Percentiles rank a stretch among this genome's conserved stretches.
Conservation (phyloP, 2,113 vertebrate genomes). For the Brienomyrus longianalis region DNA sequence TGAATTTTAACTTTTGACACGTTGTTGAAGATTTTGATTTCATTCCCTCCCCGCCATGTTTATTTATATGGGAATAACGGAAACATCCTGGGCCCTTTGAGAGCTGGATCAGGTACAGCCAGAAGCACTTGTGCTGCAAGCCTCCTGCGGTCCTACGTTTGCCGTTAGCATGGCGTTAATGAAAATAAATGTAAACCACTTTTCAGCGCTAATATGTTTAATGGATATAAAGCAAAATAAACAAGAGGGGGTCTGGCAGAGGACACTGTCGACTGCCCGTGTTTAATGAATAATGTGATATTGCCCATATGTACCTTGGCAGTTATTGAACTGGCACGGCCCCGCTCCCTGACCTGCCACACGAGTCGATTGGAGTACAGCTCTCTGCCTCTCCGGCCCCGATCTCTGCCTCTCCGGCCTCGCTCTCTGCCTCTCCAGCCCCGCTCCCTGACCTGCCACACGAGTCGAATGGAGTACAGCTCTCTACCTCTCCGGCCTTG, state of each 20-base stretch:
- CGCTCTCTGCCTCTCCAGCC: too few species aligned
- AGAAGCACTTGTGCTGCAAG: not conserved
- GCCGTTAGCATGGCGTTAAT: constrained; percentile 42
- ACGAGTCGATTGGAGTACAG: not conserved
- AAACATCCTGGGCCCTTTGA: not conserved
- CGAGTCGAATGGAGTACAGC: not conserved
- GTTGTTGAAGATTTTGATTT: not conserved
- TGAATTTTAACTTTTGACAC: not conserved
- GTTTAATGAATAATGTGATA: constrained; percentile 41
- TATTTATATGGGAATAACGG: not conserved
- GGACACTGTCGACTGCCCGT: constrained; percentile 26
- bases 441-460: not conserved
- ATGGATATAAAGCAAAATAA: constrained; percentile 41
- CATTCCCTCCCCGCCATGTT: too few species aligned
- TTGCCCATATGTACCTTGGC: constrained; percentile 30
- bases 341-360: not conserved
- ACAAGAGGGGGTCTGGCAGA: constrained; percentile 30
- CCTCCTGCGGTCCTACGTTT: not conserved
- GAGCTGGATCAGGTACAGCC: constrained; percentile 15
- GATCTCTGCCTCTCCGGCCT: too few species aligned
- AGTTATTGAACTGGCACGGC: not conserved
- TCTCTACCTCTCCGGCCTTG: not conserved
- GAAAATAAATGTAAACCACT: constrained; percentile 51
- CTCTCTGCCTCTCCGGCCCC: not conserved
- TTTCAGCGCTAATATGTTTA: constrained; percentile 47